Percentiles rank a stretch among this genome's conserved stretches.
These are phyloP conservation scores for Brachyhypopomus occidentalis DNA, from an alignment of 2,113 vertebrate species.

Conservation along the genomic window DNA sequence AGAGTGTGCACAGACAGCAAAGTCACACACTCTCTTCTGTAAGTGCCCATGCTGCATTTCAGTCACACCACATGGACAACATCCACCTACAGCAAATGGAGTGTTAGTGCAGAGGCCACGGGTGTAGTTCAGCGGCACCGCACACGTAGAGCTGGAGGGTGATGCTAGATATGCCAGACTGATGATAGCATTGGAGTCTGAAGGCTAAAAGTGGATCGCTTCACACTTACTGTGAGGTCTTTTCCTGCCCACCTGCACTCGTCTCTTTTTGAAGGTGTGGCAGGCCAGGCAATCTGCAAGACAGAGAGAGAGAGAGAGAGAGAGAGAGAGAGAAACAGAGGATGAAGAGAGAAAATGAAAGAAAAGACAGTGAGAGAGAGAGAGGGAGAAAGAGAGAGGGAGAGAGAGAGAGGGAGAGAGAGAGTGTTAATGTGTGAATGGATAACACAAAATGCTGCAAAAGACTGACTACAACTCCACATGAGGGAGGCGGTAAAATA, in stretches of 20 bases:
- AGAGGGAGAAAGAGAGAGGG: conserved; percentile 13
- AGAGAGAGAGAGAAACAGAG: conserved; percentile 37
- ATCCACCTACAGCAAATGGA: conserved; percentile 17
- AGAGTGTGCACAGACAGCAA: not conserved
- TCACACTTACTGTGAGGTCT: conserved; percentile 86
- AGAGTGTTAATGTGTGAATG: conserved; percentile 42
- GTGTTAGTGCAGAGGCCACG: not conserved
- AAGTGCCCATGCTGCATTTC: not conserved
- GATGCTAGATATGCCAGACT: not conserved
- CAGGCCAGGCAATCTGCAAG: conserved; percentile 92
- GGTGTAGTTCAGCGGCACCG: conserved; percentile 10
- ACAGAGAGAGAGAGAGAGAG: conserved; percentile 27
- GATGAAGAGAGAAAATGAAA: not conserved
- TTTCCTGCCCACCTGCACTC: conserved; percentile 99
- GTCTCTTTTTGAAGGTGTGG: conserved; percentile 90
- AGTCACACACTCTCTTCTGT: conserved; percentile 1
- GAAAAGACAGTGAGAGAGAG: conserved; percentile 28
- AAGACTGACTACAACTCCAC: conserved; percentile 47
- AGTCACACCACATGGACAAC: not conserved
- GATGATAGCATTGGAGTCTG: not conserved
- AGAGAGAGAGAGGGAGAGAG: conserved; percentile 23
- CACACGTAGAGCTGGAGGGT: not conserved
- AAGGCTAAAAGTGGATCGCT: not conserved
- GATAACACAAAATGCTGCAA: conserved; percentile 40
- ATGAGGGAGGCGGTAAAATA: conserved; percentile 54